phyloP scores from a whole-genome alignment of 2,888 invertebrate genomes.

The Enoplolaimus lenunculus region DNA sequence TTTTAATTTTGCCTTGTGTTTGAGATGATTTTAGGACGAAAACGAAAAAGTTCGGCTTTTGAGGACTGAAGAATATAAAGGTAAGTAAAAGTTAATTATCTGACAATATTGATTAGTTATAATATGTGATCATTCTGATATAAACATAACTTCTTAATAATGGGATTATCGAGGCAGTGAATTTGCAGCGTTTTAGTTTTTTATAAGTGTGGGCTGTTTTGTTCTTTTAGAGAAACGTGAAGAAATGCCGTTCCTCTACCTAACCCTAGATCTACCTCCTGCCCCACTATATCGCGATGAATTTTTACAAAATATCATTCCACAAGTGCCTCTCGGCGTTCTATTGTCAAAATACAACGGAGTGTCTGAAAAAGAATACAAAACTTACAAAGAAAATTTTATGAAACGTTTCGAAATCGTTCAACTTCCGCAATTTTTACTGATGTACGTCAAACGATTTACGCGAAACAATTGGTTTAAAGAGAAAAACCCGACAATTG shows the following conservation, averaged over 20 bases:
- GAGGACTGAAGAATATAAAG: constrained; percentile 66
- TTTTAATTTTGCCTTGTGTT: no score
- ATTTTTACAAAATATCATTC: constrained; percentile 93
- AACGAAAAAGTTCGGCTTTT: constrained; percentile 64
- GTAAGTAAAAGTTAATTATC: no score
- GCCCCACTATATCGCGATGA: constrained; percentile 95
- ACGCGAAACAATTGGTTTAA: constrained; percentile 97
- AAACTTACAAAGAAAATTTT: constrained; percentile 96
- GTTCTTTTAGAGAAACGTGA: constrained; percentile 56
- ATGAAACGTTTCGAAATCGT: constrained; percentile 88
- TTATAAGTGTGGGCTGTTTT: no score
- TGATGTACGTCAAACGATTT: constrained; percentile 89
- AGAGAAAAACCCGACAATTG: constrained; percentile 98
- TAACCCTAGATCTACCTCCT: constrained; percentile 92
- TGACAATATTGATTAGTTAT: no score
- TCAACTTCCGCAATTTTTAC: constrained; percentile 76
- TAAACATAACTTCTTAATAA: no score
- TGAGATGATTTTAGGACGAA: constrained; percentile 57
- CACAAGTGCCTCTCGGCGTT: constrained; percentile 82
- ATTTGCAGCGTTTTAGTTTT: no score
- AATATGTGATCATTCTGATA: no score
- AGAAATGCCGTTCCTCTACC: constrained; percentile 81
- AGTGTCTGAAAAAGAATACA: constrained; percentile 85
- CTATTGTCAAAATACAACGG: constrained; percentile 92
- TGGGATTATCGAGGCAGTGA: no score